Evolutionary conservation across 2,888 invertebrate genomes (phyloP), one percentile per base, ranked within the genome.

Genomic region (Andrena fulva): DNA sequence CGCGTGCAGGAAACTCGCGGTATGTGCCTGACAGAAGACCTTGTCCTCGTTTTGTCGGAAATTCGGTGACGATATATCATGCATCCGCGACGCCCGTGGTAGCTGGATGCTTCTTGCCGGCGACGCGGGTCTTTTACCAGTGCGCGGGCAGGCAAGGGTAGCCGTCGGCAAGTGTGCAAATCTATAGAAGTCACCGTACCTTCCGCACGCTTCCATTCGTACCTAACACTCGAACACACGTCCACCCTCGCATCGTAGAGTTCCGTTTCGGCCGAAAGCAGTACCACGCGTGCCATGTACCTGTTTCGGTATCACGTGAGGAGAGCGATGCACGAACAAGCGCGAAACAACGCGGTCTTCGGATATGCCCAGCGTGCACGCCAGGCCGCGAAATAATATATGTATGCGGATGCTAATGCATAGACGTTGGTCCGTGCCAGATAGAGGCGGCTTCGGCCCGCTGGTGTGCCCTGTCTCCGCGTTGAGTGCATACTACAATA

Each of bases 401-500:
- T 92, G 90, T 90, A 93, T 92, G 90, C 89, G 89, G 88, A 87
- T 86, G 91, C 90, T 92, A 92, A 92, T 92, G 92, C 91, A 91
- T 89, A 90, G 91, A 91, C 91, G 90, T 86, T 86, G 67, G 60
- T 60, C 64, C 63, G 50, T 60, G 77, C 63, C 74, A 67, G 75
- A 72, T 71, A 73, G 79, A 84, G 85, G 71, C 81, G 70, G 81
- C 24, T 77, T 84, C 66, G 62, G 79, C 81, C 75, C 82, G 82
- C 33, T 87, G 84, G 89, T 89, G 90, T 86, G 85, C 87, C 88
- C 88, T 90, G 90, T 91, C 90, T 90, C 87, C 85, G 80, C 89
- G 89, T 86, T 92, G 92, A 92, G 92, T 93, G 92, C 92, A 91
- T 90, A 86, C 89, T 93, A 91, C 92, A 92, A 93, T 92, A 93